A percentile compares a stretch with the other conserved stretches of the same genome.
These are phyloP conservation scores for Danio aesculapii DNA, from an alignment of 2,797 vertebrate species.

Conservation along the genomic window DNA sequence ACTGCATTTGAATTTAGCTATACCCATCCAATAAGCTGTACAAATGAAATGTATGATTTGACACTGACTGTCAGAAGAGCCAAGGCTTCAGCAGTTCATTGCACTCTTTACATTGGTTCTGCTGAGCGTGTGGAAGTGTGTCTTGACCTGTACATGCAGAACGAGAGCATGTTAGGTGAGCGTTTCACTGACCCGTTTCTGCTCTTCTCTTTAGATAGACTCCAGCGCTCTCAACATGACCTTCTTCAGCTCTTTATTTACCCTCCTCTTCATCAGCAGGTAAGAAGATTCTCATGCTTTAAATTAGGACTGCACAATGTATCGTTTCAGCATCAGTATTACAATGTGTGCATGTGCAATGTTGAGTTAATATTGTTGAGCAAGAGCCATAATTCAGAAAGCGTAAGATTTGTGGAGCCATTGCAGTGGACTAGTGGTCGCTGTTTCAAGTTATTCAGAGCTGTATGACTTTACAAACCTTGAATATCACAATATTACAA, in stretches of 20 bases:
- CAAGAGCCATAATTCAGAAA: too few relatives aligned
- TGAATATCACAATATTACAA: too few relatives aligned
- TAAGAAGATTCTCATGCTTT: slow-evolving; percentile 66
- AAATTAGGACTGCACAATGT: neutral
- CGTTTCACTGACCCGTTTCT: slow-evolving; percentile 55
- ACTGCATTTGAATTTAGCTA: too few relatives aligned
- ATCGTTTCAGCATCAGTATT: too few relatives aligned
- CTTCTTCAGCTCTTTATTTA: slow-evolving; percentile 69
- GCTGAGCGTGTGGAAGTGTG: neutral
- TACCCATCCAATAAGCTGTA: neutral
- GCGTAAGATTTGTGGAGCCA: too few relatives aligned
- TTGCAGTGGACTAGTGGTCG: too few relatives aligned
- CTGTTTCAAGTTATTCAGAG: too few relatives aligned
- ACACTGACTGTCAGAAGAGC: neutral
- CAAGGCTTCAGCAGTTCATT: neutral
- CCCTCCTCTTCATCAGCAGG: slow-evolving; percentile 80
- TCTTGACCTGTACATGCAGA: neutral
- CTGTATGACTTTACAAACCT: too few relatives aligned
- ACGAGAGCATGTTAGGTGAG: neutral
- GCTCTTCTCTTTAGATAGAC: slow-evolving; percentile 76
- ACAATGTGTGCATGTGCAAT: too few relatives aligned
- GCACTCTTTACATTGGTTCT: neutral
- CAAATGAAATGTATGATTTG: neutral
- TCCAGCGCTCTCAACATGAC: slow-evolving; percentile 71
- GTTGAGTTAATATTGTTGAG: too few relatives aligned